These are phyloP conservation scores for Acomys russatus DNA, from an alignment of 2,797 vertebrate species.

Conservation along the genomic window DNA sequence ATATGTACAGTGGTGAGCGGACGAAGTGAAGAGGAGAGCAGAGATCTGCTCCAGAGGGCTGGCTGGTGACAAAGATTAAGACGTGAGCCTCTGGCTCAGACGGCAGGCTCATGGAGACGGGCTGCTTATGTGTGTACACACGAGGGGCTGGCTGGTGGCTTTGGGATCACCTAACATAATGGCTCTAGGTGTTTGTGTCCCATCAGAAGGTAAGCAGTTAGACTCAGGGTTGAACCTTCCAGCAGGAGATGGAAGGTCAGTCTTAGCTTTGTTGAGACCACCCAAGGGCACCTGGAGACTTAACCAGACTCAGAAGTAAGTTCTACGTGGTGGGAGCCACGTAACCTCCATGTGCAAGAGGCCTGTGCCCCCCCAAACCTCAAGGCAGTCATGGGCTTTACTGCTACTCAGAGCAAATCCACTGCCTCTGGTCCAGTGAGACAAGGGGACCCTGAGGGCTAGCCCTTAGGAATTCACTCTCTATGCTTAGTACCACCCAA, in stretches of 20 bases:
- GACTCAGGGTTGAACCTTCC: not conserved
- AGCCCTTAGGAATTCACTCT: not conserved
- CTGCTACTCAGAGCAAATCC: not conserved
- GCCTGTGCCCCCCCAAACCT: not conserved
- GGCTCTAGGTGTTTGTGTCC: not conserved
- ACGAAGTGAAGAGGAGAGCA: not conserved
- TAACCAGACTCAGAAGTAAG: not conserved
- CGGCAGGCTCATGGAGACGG: too few species aligned
- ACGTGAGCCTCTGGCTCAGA: not conserved
- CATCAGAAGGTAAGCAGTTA: not conserved
- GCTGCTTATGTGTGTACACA: too few species aligned
- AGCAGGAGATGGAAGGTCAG: not conserved
- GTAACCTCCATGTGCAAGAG: too few species aligned
- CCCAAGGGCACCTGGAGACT: not conserved
- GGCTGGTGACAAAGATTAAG: not conserved
- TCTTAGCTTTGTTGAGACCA: not conserved
- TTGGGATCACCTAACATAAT: not conserved
- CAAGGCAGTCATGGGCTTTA: too few species aligned
- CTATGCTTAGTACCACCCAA: not conserved
- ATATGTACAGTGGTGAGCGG: accelerated
- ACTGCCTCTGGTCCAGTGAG: not conserved
- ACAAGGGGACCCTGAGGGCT: not conserved
- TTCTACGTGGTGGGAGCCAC: not conserved
- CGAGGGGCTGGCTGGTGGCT: not conserved
- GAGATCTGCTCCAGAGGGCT: not conserved